These are phyloP conservation scores for Elysia crispata DNA, from an alignment of 2,888 invertebrate genomes.

Conservation along the genomic window DNA sequence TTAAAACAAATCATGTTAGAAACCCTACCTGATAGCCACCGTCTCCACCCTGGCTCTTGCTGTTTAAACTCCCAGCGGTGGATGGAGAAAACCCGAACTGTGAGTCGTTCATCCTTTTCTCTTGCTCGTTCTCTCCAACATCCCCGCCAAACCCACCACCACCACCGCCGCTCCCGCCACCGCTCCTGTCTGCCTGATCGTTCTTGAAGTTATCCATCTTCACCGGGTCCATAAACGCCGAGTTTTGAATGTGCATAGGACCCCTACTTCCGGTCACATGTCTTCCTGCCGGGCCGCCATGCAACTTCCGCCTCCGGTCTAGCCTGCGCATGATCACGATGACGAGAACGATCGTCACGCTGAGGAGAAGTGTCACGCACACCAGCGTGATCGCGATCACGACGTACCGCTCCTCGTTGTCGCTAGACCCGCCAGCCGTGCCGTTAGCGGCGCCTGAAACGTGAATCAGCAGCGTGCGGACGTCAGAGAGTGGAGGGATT, in stretches of 20 bases:
- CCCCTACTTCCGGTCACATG: background rate
- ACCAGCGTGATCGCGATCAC: slow-evolving; percentile 66
- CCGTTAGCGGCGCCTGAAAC: slow-evolving; percentile 49
- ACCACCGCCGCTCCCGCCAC: background rate
- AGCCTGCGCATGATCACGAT: slow-evolving; percentile 66
- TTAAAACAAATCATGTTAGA: no score
- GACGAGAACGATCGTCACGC: slow-evolving; percentile 66
- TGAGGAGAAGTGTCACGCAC: slow-evolving; percentile 65
- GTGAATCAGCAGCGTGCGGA: slow-evolving; percentile 49
- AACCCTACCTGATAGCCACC: slow-evolving; percentile 21
- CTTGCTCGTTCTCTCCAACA: background rate
- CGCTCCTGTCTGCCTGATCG: slow-evolving; percentile 25
- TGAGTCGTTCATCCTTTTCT: slow-evolving; percentile 31
- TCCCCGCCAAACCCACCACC: slow-evolving; percentile 1
- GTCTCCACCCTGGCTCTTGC: background rate
- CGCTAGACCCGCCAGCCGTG: slow-evolving; percentile 32
- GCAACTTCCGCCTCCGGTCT: slow-evolving; percentile 55
- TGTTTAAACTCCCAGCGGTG: slow-evolving; percentile 17
- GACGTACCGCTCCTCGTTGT: slow-evolving; percentile 52
- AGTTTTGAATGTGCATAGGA: slow-evolving; percentile 36
- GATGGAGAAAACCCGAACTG: slow-evolving; percentile 35
- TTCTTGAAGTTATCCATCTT: slow-evolving; percentile 49
- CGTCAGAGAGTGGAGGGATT: slow-evolving; percentile 50
- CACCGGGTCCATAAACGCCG: slow-evolving; percentile 46
- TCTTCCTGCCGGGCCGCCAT: background rate